Conservation (phyloP, 1,140 invertebrate genomes). For the Archegozetes longisetosus region DNA sequence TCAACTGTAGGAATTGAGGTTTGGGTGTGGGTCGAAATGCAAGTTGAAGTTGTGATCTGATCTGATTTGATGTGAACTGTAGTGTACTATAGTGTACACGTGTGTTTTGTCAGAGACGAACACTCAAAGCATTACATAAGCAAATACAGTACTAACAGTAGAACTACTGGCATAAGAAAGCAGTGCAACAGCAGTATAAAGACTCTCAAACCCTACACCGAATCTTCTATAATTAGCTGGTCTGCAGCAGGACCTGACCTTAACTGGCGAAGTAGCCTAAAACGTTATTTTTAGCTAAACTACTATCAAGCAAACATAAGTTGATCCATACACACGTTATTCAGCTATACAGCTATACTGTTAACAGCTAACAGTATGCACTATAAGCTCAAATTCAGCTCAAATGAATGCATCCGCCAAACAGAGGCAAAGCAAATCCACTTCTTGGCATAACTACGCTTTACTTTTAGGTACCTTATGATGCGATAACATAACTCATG, state of each 20-base stretch:
- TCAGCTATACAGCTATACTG: not conserved
- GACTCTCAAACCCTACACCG: not conserved
- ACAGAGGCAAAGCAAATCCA: not conserved
- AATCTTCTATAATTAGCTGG: conserved; percentile 5
- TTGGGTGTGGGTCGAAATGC: not conserved
- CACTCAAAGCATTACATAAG: not conserved
- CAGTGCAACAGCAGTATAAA: not conserved
- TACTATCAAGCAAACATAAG: not conserved
- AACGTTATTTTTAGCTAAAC: not conserved
- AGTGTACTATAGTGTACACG: not conserved
- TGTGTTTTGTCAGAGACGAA: not conserved
- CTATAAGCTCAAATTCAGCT: not conserved
- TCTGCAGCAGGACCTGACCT: conserved; percentile 5
- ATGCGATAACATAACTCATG: not conserved
- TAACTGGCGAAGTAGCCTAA: conserved; percentile 5
- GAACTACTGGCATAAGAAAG: not conserved
- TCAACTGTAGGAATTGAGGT: not conserved
- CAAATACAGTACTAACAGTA: conserved; percentile 1
- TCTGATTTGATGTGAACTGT: not conserved
- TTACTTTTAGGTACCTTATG: not conserved
- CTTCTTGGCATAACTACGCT: not conserved
- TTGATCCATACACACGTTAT: not conserved
- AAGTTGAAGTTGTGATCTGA: too few relatives aligned
- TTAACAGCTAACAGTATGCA: not conserved
- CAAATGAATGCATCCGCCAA: not conserved